Percentiles rank a stretch among this genome's conserved stretches.
phyloP scores from a whole-genome alignment of 2,797 vertebrate species.

The Megaceryle alcyon region DNA sequence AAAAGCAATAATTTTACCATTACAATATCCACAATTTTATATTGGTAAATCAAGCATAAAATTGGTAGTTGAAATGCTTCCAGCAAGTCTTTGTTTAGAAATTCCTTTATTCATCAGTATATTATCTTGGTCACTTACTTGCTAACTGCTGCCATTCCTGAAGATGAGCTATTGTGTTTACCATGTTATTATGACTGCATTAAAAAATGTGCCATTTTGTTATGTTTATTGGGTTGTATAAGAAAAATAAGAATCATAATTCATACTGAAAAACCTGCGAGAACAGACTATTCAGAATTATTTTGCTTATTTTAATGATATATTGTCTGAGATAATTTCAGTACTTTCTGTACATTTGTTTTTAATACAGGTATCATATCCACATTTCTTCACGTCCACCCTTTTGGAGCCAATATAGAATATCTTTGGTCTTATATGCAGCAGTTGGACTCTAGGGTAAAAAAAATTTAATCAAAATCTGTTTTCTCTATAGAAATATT shows the following conservation, averaged over 20 bases:
- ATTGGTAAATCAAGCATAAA: slow-evolving; percentile 82
- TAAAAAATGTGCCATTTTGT: slow-evolving; percentile 24
- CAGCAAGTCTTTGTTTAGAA: slow-evolving; percentile 73
- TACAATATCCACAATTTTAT: slow-evolving; percentile 72
- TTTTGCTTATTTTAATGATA: background rate
- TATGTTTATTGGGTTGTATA: slow-evolving; percentile 4
- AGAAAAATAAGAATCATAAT: slow-evolving; percentile 26
- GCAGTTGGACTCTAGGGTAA: slow-evolving; percentile 94
- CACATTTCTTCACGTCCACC: slow-evolving; percentile 96
- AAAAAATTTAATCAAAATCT: slow-evolving; percentile 34
- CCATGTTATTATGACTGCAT: slow-evolving; percentile 26
- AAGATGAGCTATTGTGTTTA: slow-evolving; percentile 46
- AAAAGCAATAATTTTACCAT: slow-evolving; percentile 75
- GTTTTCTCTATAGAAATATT: slow-evolving; percentile 48
- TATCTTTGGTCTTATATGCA: slow-evolving; percentile 98
- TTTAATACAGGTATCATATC: slow-evolving; percentile 90
- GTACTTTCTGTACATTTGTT: slow-evolving; percentile 26
- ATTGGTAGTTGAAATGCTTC: slow-evolving; percentile 76
- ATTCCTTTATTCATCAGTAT: slow-evolving; percentile 63
- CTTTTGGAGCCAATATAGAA: slow-evolving; percentile 96
- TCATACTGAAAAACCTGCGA: background rate
- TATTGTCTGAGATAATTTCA: background rate
- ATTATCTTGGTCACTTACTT: slow-evolving; percentile 69
- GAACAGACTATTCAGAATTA: background rate
- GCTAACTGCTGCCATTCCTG: slow-evolving; percentile 54